phyloP scores from a whole-genome alignment of 1,140 invertebrate genomes.

The Hycleus cichorii region DNA sequence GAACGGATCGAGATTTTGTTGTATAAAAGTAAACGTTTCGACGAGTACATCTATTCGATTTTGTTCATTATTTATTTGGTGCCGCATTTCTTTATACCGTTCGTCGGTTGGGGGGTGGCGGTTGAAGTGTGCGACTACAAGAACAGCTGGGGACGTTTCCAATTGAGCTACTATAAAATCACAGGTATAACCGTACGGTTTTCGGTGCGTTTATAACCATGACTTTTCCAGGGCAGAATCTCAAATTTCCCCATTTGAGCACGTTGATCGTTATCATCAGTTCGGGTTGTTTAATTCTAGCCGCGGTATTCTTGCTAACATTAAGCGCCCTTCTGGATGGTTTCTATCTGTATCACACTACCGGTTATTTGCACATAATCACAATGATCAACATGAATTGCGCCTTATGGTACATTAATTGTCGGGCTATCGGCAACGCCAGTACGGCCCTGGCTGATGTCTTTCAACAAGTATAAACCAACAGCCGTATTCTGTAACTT shows the following conservation, averaged over 20 bases:
- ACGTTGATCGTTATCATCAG: conserved; percentile 50
- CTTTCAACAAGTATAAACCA: conserved; percentile 31
- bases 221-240: conserved; percentile 41
- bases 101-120: conserved; percentile 56
- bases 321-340: conserved; percentile 50
- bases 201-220: neutral
- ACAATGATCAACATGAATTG: conserved; percentile 60
- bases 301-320: conserved; percentile 48
- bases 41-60: conserved; percentile 56
- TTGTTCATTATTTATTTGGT: conserved; percentile 54
- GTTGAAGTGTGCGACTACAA: conserved; percentile 55
- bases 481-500: no score
- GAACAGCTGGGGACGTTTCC: conserved; percentile 51
- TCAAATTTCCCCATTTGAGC: conserved; percentile 51
- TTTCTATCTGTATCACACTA: conserved; percentile 51
- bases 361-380: conserved; percentile 54
- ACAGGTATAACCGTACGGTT: conserved; percentile 27
- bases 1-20: conserved; percentile 49
- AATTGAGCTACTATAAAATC: conserved; percentile 39
- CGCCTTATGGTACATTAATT: conserved; percentile 57
- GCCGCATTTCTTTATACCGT: conserved; percentile 57
- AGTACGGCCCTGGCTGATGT: conserved; percentile 35
- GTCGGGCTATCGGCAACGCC: conserved; percentile 52
- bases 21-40: conserved; percentile 49
- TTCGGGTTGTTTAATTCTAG: conserved; percentile 49